Conservation (phyloP, 1,140 invertebrate genomes). For the Physella acuta region DNA sequence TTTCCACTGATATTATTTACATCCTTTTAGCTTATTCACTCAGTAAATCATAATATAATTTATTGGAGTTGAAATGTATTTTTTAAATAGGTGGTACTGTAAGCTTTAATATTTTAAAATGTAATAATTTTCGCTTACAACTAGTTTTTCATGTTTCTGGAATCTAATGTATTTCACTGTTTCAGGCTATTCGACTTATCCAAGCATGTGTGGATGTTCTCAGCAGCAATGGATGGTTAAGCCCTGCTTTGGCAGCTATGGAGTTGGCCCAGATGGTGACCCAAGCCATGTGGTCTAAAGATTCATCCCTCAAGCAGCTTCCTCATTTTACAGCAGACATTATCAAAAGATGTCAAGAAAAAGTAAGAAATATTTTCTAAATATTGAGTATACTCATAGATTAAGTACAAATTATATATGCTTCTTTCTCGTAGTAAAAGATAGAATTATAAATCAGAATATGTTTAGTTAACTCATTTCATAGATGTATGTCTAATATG, state of each 20-base stretch:
- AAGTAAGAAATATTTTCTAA: too few relatives aligned
- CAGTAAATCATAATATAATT: too few relatives aligned
- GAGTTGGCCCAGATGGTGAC: constrained; percentile 99
- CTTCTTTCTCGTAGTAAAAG: too few relatives aligned
- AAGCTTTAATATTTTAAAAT: too few relatives aligned
- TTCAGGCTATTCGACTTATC: constrained; percentile 71
- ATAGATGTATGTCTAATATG: not conserved
- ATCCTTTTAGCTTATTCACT: too few relatives aligned
- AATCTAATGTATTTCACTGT: not conserved
- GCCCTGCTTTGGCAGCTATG: constrained; percentile 97
- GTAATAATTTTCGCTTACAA: too few relatives aligned
- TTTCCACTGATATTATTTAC: too few relatives aligned
- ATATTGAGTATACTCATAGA: too few relatives aligned
- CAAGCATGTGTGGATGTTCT: constrained; percentile 99
- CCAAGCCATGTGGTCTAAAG: constrained; percentile 99
- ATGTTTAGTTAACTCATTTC: not conserved
- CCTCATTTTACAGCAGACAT: constrained; percentile 92
- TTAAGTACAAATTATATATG: too few relatives aligned
- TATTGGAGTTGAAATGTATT: too few relatives aligned
- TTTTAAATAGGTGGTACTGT: too few relatives aligned
- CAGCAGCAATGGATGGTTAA: constrained; percentile 96
- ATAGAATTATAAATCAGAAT: too few relatives aligned
- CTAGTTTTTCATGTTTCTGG: not conserved
- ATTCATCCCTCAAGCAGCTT: constrained; percentile 94
- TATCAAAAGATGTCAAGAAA: constrained; percentile 87